These are phyloP conservation scores for Arbacia lixula DNA, from an alignment of 53 echinoderm and acorn worm species.

Conservation along the genomic window DNA sequence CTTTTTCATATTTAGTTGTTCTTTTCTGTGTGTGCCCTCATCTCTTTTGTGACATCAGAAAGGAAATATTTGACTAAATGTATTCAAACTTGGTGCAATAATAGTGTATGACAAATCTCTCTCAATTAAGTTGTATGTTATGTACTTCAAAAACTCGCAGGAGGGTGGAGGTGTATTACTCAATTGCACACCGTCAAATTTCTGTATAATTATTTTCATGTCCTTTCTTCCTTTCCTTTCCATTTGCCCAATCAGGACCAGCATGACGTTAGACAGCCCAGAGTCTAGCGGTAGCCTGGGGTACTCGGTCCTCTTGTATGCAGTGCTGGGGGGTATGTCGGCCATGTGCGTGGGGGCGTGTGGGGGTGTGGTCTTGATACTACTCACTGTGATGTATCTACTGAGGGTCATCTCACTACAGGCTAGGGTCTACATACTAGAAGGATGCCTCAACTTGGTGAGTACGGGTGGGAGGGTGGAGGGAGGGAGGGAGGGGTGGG, in stretches of 20 bases:
- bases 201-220: background rate
- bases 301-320: conserved; percentile 44
- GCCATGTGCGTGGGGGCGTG: conserved; percentile 51
- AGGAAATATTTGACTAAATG: too few species aligned
- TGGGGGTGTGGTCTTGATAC: conserved; percentile 38
- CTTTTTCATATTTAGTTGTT: too few species aligned
- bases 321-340: conserved; percentile 45
- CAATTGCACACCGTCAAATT: too few species aligned
- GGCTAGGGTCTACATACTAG: conserved; percentile 8
- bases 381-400: conserved; percentile 16
- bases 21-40: too few species aligned
- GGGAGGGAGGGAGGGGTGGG: too few species aligned
- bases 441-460: conserved; percentile 44
- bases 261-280: background rate
- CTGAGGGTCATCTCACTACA: conserved; percentile 53
- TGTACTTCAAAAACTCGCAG: too few species aligned
- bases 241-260: conserved; percentile 4
- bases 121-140: too few species aligned
- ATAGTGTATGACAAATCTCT: too few species aligned
- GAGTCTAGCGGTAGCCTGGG: conserved; percentile 36
- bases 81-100: too few species aligned
- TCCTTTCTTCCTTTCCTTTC: background rate
- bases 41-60: too few species aligned
- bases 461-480: background rate
- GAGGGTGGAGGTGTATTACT: too few species aligned